Evolutionary conservation across 35 echinoderm and acorn worm species (phyloP).

Genomic region (Diadema setosum): DNA sequence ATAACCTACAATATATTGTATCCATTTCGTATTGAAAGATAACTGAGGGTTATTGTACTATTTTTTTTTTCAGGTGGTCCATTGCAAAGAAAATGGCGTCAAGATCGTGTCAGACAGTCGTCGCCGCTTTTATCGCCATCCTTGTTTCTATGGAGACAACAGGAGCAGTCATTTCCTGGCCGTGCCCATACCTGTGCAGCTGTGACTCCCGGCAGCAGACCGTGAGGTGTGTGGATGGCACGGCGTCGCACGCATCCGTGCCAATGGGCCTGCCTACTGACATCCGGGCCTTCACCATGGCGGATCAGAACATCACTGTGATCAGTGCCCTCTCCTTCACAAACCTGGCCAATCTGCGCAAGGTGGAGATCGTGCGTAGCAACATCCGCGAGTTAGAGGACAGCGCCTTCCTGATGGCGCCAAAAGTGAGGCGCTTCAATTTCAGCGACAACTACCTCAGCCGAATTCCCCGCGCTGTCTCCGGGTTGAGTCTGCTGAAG

Average conservation of each 20-base stretch:
- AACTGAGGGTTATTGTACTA: too few relatives aligned
- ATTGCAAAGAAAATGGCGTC: too few relatives aligned
- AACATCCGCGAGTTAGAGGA: constrained; percentile 22
- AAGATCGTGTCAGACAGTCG: background rate
- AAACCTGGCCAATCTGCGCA: background rate
- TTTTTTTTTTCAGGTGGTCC: too few relatives aligned
- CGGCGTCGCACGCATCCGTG: background rate
- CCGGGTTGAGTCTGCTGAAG: background rate
- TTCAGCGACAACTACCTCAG: constrained; percentile 25
- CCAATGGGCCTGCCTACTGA: background rate
- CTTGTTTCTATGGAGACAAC: background rate
- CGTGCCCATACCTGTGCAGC: background rate
- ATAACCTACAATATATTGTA: too few relatives aligned
- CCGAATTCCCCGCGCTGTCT: constrained; percentile 9
- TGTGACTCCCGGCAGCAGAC: background rate
- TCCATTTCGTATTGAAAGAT: too few relatives aligned
- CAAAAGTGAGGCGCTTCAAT: constrained; percentile 36
- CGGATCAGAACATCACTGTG: background rate
- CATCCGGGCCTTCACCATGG: background rate
- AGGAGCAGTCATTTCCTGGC: background rate
- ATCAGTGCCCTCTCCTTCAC: background rate
- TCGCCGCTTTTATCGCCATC: background rate
- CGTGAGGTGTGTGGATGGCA: background rate
- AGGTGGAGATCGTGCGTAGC: background rate
- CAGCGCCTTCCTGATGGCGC: constrained; percentile 5